Percentiles rank a stretch among this genome's conserved stretches.
These are phyloP conservation scores for Fopius arisanus DNA, from an alignment of 1,140 invertebrate genomes.

Conservation along the genomic window DNA sequence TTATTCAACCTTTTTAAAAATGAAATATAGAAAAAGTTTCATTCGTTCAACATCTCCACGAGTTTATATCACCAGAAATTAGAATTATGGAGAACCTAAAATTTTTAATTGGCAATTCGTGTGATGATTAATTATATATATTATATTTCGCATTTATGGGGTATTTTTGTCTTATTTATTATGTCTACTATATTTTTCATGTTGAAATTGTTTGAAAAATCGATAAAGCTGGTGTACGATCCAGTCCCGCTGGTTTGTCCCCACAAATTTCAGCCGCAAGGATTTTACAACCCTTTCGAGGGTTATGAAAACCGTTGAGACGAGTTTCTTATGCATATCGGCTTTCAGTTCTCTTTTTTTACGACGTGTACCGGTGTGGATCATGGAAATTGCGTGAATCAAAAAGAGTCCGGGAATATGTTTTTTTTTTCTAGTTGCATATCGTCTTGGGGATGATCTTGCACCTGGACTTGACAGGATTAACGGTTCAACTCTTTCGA, in stretches of 20 bases:
- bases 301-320: neutral
- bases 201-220: neutral
- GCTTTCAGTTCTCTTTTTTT: neutral
- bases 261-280: neutral
- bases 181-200: neutral
- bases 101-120: too few relatives aligned
- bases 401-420: neutral
- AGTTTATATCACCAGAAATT: too few relatives aligned
- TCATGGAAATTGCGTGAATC: neutral
- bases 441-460: slow-evolving; percentile 4
- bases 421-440: neutral
- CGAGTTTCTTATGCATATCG: neutral
- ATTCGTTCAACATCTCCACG: too few relatives aligned
- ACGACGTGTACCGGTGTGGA: neutral
- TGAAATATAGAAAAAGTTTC: too few relatives aligned
- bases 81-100: too few relatives aligned
- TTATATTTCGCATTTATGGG: too few relatives aligned
- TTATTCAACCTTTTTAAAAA: neutral
- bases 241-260: neutral
- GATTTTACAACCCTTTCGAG: neutral
- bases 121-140: too few relatives aligned
- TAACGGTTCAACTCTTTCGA: neutral
- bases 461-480: slow-evolving; percentile 10
- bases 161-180: neutral
- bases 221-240: neutral